Evolutionary conservation across 2,888 invertebrate species (phyloP).

Genomic region (Synergus japonicus): DNA sequence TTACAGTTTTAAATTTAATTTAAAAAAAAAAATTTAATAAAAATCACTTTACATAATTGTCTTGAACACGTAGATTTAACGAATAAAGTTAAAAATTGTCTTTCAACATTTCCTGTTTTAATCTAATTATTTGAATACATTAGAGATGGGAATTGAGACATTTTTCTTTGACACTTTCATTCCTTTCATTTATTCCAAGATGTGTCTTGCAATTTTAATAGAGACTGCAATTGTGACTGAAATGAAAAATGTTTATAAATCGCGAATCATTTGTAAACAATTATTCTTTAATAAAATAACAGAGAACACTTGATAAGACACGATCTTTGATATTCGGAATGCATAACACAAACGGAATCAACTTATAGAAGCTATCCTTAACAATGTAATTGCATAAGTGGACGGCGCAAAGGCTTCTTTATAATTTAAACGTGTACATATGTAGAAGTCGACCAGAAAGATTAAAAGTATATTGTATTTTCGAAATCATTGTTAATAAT

Average conservation of each 20-base stretch:
- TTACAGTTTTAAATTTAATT: no score
- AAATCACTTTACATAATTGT: not conserved
- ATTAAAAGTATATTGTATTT: slow-evolving; percentile 27
- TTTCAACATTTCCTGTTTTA: not conserved
- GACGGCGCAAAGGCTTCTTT: slow-evolving; percentile 60
- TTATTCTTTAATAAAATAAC: not conserved
- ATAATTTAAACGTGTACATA: slow-evolving; percentile 44
- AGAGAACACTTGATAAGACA: not conserved
- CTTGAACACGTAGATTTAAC: not conserved
- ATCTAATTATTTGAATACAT: not conserved
- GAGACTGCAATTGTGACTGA: not conserved
- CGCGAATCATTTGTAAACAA: not conserved
- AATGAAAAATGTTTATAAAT: not conserved
- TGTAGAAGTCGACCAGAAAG: slow-evolving; percentile 14
- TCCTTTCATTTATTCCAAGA: not conserved
- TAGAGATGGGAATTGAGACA: not conserved
- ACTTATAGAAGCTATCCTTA: slow-evolving; percentile 62
- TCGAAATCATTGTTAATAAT: not conserved
- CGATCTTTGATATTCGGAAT: slow-evolving; percentile 19
- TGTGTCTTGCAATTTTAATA: not conserved
- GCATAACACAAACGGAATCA: slow-evolving; percentile 48
- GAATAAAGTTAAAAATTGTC: not conserved
- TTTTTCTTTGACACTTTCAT: not conserved
- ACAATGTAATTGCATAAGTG: slow-evolving; percentile 68
- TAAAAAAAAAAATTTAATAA: not conserved